Percentiles rank a stretch among this genome's conserved stretches.
phyloP scores from a whole-genome alignment of 2,888 invertebrate species.

The Dryadula phaetusa region DNA sequence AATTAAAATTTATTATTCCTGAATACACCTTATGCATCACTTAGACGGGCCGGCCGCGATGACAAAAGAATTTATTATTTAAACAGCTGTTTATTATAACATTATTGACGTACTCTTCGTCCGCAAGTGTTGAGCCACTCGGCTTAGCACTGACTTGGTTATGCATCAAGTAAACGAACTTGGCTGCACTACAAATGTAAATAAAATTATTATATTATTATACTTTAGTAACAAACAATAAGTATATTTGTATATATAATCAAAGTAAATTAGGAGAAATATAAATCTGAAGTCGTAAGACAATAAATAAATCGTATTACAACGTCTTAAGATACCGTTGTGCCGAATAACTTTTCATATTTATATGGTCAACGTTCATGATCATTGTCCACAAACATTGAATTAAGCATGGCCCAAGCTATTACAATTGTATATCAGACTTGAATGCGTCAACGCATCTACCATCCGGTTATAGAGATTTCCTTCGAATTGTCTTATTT shows the following conservation, averaged over 20 bases:
- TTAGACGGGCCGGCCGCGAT: slow-evolving; percentile 34
- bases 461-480: slow-evolving; percentile 24
- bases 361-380: slow-evolving; percentile 43
- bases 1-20: slow-evolving; percentile 79
- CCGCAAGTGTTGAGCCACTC: neutral
- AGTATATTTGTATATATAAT: neutral
- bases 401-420: slow-evolving; percentile 63
- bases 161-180: slow-evolving; percentile 1
- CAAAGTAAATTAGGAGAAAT: neutral
- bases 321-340: slow-evolving; percentile 24
- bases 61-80: slow-evolving; percentile 42
- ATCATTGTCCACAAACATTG: slow-evolving; percentile 61
- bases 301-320: neutral
- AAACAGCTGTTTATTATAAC: slow-evolving; percentile 30
- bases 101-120: slow-evolving; percentile 25
- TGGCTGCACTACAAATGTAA: neutral
- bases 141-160: slow-evolving; percentile 7
- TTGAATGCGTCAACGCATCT: slow-evolving; percentile 59
- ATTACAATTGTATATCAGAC: slow-evolving; percentile 72
- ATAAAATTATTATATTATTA: neutral
- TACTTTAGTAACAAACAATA: neutral
- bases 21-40: slow-evolving; percentile 46
- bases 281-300: neutral
- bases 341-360: slow-evolving; percentile 37
- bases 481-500: slow-evolving; percentile 21